Percentiles rank a stretch among this genome's conserved stretches.
Evolutionary conservation across 1,140 invertebrate species (phyloP).

Genomic region (Drosophila ananassae): DNA sequence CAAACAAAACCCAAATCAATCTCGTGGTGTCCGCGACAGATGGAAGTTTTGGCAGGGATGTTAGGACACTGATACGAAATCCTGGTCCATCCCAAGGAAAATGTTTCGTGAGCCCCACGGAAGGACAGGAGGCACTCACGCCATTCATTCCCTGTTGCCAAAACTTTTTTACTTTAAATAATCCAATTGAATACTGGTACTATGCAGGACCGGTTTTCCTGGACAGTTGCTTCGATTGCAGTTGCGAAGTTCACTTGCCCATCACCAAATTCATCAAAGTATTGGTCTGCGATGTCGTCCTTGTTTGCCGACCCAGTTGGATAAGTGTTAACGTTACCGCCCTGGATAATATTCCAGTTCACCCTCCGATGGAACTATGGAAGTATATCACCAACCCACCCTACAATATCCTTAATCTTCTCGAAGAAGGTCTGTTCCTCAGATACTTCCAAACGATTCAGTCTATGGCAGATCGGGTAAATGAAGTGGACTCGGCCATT

Average conservation of each 20-base stretch:
- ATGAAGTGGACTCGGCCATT: not conserved
- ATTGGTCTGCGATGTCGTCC: slow-evolving; percentile 32
- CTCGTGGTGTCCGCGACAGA: not conserved
- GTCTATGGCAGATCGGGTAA: slow-evolving; percentile 6
- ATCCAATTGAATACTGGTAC: slow-evolving; percentile 39
- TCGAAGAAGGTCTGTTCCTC: not conserved
- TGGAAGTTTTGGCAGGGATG: not conserved
- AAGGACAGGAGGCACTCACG: slow-evolving; percentile 31
- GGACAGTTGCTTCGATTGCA: slow-evolving; percentile 17
- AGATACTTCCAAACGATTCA: slow-evolving; percentile 15
- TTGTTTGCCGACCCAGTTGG: slow-evolving; percentile 3
- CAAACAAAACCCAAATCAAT: not conserved
- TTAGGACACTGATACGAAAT: not conserved
- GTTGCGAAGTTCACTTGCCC: slow-evolving; percentile 27
- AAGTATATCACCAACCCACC: slow-evolving; percentile 3
- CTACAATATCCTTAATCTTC: not conserved
- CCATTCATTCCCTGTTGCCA: slow-evolving; percentile 39
- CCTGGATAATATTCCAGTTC: not conserved
- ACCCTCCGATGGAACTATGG: not conserved
- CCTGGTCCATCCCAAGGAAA: not conserved
- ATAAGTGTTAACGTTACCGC: slow-evolving; percentile 26
- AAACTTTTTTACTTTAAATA: not conserved
- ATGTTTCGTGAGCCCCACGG: slow-evolving; percentile 20
- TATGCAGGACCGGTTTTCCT: slow-evolving; percentile 34
- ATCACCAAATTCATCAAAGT: slow-evolving; percentile 13